A percentile compares a stretch with the other conserved stretches of the same genome.
Evolutionary conservation across 2,113 vertebrate genomes (phyloP).

Genomic region (Brachionichthys hirsutus): DNA sequence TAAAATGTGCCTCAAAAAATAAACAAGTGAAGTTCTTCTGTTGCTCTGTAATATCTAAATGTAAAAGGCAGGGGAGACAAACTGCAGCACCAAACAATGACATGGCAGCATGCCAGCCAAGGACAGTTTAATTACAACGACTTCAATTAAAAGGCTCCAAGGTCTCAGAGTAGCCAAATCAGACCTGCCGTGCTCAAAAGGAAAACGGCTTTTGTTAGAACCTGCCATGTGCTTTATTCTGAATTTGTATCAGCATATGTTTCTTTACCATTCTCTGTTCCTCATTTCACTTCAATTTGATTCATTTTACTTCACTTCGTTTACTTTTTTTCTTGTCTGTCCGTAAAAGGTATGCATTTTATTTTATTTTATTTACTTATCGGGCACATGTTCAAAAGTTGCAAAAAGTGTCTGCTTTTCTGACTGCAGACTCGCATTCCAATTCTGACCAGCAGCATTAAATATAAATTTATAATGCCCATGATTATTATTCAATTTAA

Average conservation of each 20-base stretch:
- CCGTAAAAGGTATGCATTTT: constrained; percentile 2
- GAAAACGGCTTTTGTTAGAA: constrained; percentile 38
- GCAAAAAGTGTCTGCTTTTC: no score
- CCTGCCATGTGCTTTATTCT: constrained; percentile 35
- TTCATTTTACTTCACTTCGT: background rate
- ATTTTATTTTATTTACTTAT: background rate
- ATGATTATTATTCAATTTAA: background rate
- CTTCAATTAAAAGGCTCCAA: constrained; percentile 67
- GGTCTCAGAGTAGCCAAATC: constrained; percentile 58
- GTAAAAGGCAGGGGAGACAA: constrained; percentile 50
- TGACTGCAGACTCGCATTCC: background rate
- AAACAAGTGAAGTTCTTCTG: constrained; percentile 16
- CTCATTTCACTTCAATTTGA: constrained; percentile 5
- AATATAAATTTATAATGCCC: background rate
- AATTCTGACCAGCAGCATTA: background rate
- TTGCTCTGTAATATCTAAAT: constrained; percentile 44
- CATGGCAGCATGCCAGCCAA: constrained; percentile 55
- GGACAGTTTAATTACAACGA: constrained; percentile 60
- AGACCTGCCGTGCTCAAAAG: constrained; percentile 36
- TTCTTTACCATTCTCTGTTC: background rate
- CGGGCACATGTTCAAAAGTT: background rate
- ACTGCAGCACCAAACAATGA: constrained; percentile 49
- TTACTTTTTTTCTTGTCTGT: background rate
- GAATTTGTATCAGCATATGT: constrained; percentile 19
- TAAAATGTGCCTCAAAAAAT: background rate